These are phyloP conservation scores for Diachasmimorpha longicaudata DNA, from an alignment of 1,140 invertebrate species.

Conservation along the genomic window DNA sequence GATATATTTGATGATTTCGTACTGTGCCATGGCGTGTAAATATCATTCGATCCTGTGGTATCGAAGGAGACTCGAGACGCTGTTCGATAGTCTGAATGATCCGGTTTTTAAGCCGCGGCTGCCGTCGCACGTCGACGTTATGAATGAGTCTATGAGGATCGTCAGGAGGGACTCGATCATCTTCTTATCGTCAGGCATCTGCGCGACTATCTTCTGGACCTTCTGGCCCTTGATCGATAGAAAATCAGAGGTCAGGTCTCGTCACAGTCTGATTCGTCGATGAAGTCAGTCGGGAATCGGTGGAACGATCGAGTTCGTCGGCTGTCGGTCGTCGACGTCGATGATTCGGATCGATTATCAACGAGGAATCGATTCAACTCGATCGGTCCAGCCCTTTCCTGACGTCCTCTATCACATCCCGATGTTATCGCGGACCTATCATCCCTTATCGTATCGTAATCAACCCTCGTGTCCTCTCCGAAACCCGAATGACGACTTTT, in stretches of 20 bases:
- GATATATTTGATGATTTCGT: constrained; percentile 2
- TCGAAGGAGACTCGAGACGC: not conserved
- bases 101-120: not conserved
- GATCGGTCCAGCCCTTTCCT: no score
- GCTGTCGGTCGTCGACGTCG: no score
- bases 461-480: no score
- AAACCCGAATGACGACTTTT: no score
- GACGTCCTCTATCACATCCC: no score
- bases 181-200: not conserved
- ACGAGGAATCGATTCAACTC: no score
- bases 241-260: not conserved
- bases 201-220: constrained; percentile 6
- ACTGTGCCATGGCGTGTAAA: not conserved
- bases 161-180: not conserved
- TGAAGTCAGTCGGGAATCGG: no score
- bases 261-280: no score
- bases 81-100: not conserved
- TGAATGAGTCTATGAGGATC: constrained; percentile 1
- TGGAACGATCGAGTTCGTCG: no score
- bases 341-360: no score
- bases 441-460: no score
- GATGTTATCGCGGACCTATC: no score
- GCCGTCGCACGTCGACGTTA: not conserved
- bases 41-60: not conserved
- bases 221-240: constrained; percentile 12